phyloP scores from a whole-genome alignment of 2,113 vertebrate species.

The Laticauda laticaudata region DNA sequence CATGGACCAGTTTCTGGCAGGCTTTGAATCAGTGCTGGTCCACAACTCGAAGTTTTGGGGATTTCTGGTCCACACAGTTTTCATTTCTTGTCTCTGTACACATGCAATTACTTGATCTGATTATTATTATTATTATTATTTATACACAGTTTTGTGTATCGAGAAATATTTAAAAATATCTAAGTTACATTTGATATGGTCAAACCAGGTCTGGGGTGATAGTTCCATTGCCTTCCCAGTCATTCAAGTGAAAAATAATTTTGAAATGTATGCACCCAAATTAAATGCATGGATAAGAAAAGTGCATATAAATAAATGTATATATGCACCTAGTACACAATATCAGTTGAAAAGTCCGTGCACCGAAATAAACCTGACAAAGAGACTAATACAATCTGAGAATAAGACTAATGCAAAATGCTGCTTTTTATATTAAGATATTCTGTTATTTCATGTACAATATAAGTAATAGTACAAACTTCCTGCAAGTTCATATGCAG shows the following conservation, averaged over 20 bases:
- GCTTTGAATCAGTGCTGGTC: too few species aligned
- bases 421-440: background rate
- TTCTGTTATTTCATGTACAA: background rate
- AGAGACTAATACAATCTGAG: background rate
- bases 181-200: background rate
- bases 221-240: background rate
- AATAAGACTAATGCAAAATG: background rate
- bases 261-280: background rate
- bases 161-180: background rate
- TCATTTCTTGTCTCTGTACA: background rate
- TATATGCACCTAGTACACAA: background rate
- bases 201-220: background rate
- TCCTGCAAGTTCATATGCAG: background rate
- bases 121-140: background rate
- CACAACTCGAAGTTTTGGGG: too few species aligned
- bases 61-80: too few species aligned
- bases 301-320: slow-evolving; percentile 2
- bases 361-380: background rate
- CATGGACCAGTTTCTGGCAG: too few species aligned
- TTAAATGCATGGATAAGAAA: background rate
- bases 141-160: background rate
- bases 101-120: background rate
- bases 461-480: background rate
- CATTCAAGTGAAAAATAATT: background rate
- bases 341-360: background rate